Base-by-base conservation (phyloP, 2,797 vertebrate species). In the Neosilurus hyrtlii region DNA sequence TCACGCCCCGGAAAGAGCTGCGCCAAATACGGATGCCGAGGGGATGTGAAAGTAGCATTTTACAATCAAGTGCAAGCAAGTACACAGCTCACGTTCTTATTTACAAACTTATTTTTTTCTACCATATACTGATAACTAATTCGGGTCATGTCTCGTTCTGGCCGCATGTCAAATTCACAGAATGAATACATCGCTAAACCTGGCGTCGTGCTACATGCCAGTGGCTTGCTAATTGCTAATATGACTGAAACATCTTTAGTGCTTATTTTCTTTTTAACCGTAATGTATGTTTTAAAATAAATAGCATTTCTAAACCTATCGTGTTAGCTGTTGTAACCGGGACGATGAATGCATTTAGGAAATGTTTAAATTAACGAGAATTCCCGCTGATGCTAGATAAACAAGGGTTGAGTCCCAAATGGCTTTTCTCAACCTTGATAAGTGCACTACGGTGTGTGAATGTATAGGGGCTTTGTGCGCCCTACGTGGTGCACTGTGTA, bases 21-120 rank as follows among this genome's bases (percentile, higher is more conserved):
- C 43, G 75, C 83, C 80, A 86, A 87, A 89, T 83, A 86, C 86
- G 86, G 85, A 82, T 81, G 88, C 83, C 82, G 86, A 87, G 78
- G 84, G 86, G 86, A 76, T 82, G 30, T 78, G 85, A 72, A 79
- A 85, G 81, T 84, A 82, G 84, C 71, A 43, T 79, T 54, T 70
- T 49, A 30, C 20, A 62, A 79, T 70, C 83, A 68, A 82, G 82
- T 87, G 78, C 70, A 61, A 3, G 20, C 59, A 11, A 24, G 57
- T 16, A 73, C 43, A 61, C 3, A 56, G 66, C 6, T 65, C 59
- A 62, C 1, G 26, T 49, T 63, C 0, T 26, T 26, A 26, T 11
- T 49, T 35, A 79, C 12, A 0, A 72, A 35, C 1, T 20, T 26
- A 8, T 14, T 66, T 57, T 78, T 9, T 30, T 30, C 2, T 30